Base-by-base conservation (phyloP, 2,888 invertebrate species). In the Enoplolaimus lenunculus region DNA sequence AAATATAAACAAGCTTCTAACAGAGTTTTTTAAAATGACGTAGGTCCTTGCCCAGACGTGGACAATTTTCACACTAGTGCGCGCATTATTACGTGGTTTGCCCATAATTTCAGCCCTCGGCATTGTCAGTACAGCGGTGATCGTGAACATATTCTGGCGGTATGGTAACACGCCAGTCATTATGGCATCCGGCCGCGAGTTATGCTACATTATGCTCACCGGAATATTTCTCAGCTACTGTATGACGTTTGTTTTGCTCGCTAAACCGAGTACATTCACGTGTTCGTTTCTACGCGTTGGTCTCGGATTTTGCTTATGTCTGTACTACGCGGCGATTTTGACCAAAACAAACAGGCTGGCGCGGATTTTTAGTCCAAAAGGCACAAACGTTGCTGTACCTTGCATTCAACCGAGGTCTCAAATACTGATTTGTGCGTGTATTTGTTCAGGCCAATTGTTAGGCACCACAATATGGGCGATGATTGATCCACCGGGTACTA, bases 381-480 rank as follows among this genome's bases (percentile, higher is more conserved):
- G 87, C 71, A 83, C 83, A 76, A 86, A 87, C 0, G 87, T 88
- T 77, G 83, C 88, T 66, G 88, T 89, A 0, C 85, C 87, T 29
- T 90, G 88, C 79, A 89, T 88, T 1, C 88, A 88, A 59, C 89
- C 89, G 0, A 85, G 86, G 76, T 88, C 89, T 13, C 89, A 89
- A 81, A 86, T 89, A 13, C 26, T 66, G 67, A 66, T 66, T 45
- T 45, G 45, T 45, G 7, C 34, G 60, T 45, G 34, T 45, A 60
- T 29, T 45, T 62, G 65, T 71, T n/a, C n/a, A 35, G 31, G 29
- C 26, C 31, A 21, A 59, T 30, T 26, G 21, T 21, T 69, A 7
- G 29, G 30, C 62, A 30, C 60, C 21, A 7, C 26, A 26, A 29
- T 34, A 71, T 89, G 89, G 89, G 82, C 89, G 74, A 84, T 88